A percentile compares a stretch with the other conserved stretches of the same genome.
Evolutionary conservation across 1,140 invertebrate species (phyloP).

Genomic region (Atta texana): DNA sequence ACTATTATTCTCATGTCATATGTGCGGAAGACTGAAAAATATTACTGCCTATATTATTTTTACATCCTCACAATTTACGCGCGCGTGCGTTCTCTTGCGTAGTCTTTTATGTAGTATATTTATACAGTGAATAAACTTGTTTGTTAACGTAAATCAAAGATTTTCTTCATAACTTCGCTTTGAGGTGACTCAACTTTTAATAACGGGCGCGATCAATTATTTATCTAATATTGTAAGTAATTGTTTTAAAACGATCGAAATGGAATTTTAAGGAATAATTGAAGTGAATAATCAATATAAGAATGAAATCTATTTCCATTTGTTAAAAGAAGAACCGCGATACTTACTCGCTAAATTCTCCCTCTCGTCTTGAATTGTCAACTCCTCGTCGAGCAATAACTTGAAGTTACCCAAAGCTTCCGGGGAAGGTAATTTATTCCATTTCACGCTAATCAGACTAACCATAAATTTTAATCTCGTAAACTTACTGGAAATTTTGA

Average conservation of each 20-base stretch:
- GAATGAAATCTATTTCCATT: slow-evolving; percentile 81
- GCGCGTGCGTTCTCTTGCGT: slow-evolving; percentile 61
- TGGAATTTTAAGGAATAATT: not conserved
- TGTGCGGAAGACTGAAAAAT: slow-evolving; percentile 82
- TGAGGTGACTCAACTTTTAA: not conserved
- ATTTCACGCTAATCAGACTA: too few relatives aligned
- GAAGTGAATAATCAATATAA: not conserved
- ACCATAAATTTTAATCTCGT: too few relatives aligned
- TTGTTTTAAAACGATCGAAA: not conserved
- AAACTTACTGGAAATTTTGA: too few relatives aligned
- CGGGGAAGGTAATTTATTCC: slow-evolving; percentile 84
- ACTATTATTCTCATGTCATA: slow-evolving; percentile 73
- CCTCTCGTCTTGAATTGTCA: slow-evolving; percentile 87
- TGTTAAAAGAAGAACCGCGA: slow-evolving; percentile 75
- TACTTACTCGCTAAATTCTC: slow-evolving; percentile 80
- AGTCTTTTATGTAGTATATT: slow-evolving; percentile 68
- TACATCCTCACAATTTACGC: slow-evolving; percentile 74
- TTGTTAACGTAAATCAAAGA: slow-evolving; percentile 64
- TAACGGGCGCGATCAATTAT: not conserved
- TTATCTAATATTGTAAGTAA: not conserved
- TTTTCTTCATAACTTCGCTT: not conserved
- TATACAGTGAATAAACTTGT: slow-evolving; percentile 75
- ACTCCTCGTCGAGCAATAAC: slow-evolving; percentile 94
- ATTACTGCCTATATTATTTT: slow-evolving; percentile 82
- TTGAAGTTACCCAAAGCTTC: slow-evolving; percentile 96